phyloP scores from a whole-genome alignment of 2,797 vertebrate species.

The Margarornis squamiger region DNA sequence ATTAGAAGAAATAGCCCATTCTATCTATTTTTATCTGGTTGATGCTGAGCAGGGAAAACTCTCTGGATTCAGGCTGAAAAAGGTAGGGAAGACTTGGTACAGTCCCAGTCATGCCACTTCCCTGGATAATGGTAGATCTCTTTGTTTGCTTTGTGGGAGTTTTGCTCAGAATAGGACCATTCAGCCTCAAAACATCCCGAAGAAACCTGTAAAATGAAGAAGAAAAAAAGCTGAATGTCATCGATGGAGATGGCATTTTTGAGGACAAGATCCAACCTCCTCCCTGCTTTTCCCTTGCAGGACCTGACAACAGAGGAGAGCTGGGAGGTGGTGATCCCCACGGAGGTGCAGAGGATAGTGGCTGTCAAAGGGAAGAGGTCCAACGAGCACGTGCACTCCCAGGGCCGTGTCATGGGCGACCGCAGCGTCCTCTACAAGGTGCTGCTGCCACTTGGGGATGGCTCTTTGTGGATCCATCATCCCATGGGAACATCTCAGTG shows the following conservation, averaged over 20 bases:
- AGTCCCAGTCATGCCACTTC: background rate
- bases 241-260: background rate
- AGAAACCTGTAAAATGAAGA: background rate
- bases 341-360: constrained; percentile 89
- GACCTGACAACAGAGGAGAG: constrained; percentile 91
- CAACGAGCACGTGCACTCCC: constrained; percentile 96
- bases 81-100: constrained; percentile 65
- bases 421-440: constrained; percentile 99
- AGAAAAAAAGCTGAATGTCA: background rate
- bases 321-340: constrained; percentile 90
- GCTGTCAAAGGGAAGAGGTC: constrained; percentile 89
- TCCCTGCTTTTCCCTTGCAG: constrained; percentile 31
- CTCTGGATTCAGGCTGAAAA: constrained; percentile 90
- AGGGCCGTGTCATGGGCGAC: constrained; percentile 97
- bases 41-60: constrained; percentile 87
- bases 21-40: constrained; percentile 92
- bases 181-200: accelerated
- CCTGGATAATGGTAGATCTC: background rate
- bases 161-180: background rate
- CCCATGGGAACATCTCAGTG: background rate
- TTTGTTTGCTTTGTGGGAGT: background rate
- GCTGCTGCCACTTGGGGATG: background rate
- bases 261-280: background rate
- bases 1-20: constrained; percentile 89
- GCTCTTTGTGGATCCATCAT: background rate